These are phyloP conservation scores for Drosophila eugracilis DNA, from an alignment of 1,140 invertebrate species.

Conservation along the genomic window DNA sequence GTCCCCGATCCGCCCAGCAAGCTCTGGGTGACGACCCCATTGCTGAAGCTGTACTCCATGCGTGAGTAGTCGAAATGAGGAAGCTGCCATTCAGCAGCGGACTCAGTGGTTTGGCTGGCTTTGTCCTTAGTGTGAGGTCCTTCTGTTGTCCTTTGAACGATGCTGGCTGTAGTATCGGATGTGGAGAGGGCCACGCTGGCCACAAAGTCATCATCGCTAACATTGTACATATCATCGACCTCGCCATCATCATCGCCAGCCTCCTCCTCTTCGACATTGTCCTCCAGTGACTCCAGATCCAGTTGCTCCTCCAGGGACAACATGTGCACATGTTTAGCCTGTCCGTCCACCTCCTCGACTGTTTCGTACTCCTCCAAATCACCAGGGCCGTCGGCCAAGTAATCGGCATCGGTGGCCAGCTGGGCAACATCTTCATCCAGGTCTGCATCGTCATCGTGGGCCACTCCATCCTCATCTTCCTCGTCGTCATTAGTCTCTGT, in stretches of 20 bases:
- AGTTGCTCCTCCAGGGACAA: constrained; percentile 67
- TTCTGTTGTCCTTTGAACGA: constrained; percentile 7
- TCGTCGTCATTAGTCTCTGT: constrained; percentile 22
- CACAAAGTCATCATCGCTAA: constrained; percentile 77
- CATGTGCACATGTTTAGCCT: constrained; percentile 55
- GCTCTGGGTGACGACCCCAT: constrained; percentile 79
- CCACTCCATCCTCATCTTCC: constrained; percentile 11
- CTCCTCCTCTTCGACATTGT: constrained; percentile 59
- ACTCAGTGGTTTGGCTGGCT: constrained; percentile 2
- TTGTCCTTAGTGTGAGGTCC: constrained; percentile 1
- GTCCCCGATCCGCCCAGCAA: constrained; percentile 53
- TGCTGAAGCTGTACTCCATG: constrained; percentile 83
- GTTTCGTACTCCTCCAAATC: constrained; percentile 66
- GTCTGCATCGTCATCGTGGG: constrained; percentile 46
- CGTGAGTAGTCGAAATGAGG: constrained; percentile 84
- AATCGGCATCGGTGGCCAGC: constrained; percentile 55
- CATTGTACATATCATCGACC: constrained; percentile 69
- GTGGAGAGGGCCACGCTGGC: constrained; percentile 66
- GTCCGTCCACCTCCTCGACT: constrained; percentile 34
- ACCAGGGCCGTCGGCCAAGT: constrained; percentile 63
- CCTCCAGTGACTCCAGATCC: constrained; percentile 65
- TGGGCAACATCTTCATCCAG: constrained; percentile 63
- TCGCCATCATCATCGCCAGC: constrained; percentile 48
- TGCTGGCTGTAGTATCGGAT: constrained; percentile 36
- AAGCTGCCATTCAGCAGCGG: constrained; percentile 64